phyloP scores from a whole-genome alignment of 2,113 vertebrate species.

The Micromys minutus region DNA sequence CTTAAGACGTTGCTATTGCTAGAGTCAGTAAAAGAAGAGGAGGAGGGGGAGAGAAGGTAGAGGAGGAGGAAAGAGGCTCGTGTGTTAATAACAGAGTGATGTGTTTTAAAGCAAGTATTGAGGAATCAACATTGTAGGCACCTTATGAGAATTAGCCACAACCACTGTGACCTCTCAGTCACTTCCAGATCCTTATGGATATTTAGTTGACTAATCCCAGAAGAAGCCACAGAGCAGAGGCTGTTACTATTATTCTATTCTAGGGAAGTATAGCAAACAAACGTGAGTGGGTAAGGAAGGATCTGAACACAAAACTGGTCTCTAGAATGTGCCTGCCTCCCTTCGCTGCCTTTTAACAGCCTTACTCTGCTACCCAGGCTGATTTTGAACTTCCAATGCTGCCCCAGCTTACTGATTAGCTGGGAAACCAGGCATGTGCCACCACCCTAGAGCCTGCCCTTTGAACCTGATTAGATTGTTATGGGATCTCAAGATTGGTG shows the following conservation, averaged over 20 bases:
- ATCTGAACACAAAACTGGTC: neutral
- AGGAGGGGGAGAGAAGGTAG: too few relatives aligned
- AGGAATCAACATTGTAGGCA: neutral
- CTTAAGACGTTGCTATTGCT: neutral
- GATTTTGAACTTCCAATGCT: neutral
- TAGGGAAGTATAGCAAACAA: neutral
- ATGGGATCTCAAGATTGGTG: neutral
- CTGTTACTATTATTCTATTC: neutral
- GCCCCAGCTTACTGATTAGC: neutral
- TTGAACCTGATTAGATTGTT: neutral
- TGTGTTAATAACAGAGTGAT: neutral
- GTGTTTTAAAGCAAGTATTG: neutral
- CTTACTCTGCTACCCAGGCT: neutral
- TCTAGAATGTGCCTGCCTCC: neutral
- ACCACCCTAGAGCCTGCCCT: neutral
- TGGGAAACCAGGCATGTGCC: neutral
- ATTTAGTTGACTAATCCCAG: neutral
- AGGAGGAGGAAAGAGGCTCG: neutral
- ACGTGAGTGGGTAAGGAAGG: neutral
- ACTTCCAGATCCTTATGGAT: neutral
- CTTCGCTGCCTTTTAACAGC: neutral
- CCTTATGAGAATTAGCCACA: neutral
- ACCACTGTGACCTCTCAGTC: neutral
- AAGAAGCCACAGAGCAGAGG: neutral
- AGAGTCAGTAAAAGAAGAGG: neutral